These are phyloP conservation scores for Cyclophora albipunctata DNA, from an alignment of 2,888 invertebrate species.

Conservation along the genomic window DNA sequence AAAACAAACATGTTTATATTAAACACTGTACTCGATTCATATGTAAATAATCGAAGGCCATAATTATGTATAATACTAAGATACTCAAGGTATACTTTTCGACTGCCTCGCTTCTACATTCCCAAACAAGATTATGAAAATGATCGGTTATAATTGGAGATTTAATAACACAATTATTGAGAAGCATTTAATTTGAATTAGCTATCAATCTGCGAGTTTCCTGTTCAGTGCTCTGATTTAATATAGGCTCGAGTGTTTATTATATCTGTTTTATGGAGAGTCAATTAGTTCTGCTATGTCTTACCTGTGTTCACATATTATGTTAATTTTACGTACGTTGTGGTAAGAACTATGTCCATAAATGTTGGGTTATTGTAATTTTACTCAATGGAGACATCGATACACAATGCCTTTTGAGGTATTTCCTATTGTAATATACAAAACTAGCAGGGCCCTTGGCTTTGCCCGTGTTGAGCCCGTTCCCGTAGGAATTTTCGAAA, in stretches of 20 bases:
- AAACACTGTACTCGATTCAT: slow-evolving; percentile 7
- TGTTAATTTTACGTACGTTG: no score
- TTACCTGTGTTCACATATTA: neutral
- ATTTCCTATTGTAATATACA: no score
- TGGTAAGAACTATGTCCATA: no score
- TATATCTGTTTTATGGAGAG: no score
- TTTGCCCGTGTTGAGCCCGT: no score
- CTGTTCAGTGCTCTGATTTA: slow-evolving; percentile 8
- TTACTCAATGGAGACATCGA: no score
- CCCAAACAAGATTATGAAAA: slow-evolving; percentile 31
- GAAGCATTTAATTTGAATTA: slow-evolving; percentile 28
- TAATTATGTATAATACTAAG: slow-evolving; percentile 13
- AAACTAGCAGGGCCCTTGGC: no score
- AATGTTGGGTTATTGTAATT: no score
- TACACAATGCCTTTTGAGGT: no score
- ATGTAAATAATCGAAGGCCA: slow-evolving; percentile 17
- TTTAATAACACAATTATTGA: slow-evolving; percentile 22
- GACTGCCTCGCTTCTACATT: slow-evolving; percentile 11
- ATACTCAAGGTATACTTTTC: slow-evolving; percentile 23
- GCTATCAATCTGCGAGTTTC: slow-evolving; percentile 26
- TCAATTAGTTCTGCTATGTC: neutral
- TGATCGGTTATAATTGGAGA: slow-evolving; percentile 32
- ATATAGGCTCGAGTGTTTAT: no score
- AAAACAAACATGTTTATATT: slow-evolving; percentile 6
- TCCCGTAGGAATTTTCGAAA: no score